Base-by-base conservation (phyloP, 1,140 invertebrate species). In the Platorchestia sp. region DNA sequence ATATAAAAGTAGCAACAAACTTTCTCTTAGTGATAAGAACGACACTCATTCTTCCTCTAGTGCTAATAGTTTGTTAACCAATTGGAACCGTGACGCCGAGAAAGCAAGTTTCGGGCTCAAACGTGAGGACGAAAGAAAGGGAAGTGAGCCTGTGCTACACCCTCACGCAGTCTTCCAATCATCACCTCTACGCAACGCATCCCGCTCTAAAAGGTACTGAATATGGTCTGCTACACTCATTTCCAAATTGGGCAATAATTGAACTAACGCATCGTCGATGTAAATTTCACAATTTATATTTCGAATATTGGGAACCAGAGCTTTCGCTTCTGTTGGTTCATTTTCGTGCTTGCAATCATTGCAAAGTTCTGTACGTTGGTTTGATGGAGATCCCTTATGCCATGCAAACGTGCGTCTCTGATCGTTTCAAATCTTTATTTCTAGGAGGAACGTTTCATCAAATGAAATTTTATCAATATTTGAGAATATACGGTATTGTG, bases 71-170 rank as follows among this genome's bases (percentile, higher is more conserved):
- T 36, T 44, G 44, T 90, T 90, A 90, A 90, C 41, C 44, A 90
- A 90, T 90, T 90, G 41, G 87, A 45, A 14, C 41, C 59, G 95
- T 42, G 98, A 99, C 59, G 36, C 59, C 59, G 59, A 36, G 59
- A 75, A 22, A 75, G 27, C 10, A 1, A 75, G 59, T 75, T 75
- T 36, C 10, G 36, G 27, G 59, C 59, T 75, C 59, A 75, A 1
- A 36, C 1, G 59, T 36, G 59, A 75, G 14, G 36, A 75, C 14
- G 10, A 75, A 75, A 75, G 10, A 75, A 75, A 75, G 36, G 36
- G 59, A 75, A 75, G 59, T 75, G 27, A 3, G 14, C 59, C 59
- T 75, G 27, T 75, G 14, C 27, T 36, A 75, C 14, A 75, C 27
- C 59, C 59, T 75, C 59, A 27, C 36, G 14, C 7, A 22, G 59